These are phyloP conservation scores for Pungitius pungitius DNA, from an alignment of 2,113 vertebrate genomes.

Conservation along the genomic window DNA sequence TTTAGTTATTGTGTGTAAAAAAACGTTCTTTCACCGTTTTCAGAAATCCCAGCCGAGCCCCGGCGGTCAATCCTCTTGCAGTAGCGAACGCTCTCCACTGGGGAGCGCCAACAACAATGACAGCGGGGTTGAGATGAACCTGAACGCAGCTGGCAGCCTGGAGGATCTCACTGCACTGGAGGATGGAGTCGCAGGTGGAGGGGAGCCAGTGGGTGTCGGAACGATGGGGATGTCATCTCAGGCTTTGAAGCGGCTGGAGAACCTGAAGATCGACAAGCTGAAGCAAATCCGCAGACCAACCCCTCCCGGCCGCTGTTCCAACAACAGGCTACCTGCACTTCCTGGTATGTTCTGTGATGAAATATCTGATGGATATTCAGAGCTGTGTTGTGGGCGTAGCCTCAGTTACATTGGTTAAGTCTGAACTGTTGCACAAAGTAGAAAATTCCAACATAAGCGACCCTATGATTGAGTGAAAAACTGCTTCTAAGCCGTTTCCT, in stretches of 20 bases:
- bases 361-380: background rate
- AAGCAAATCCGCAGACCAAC: slow-evolving; percentile 88
- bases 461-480: background rate
- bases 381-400: background rate
- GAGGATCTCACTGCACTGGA: slow-evolving; percentile 94
- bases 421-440: background rate
- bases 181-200: slow-evolving; percentile 81
- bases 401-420: background rate
- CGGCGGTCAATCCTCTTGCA: slow-evolving; percentile 93
- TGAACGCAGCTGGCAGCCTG: slow-evolving; percentile 90
- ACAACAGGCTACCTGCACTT: slow-evolving; percentile 86
- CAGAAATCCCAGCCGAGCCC: slow-evolving; percentile 96
- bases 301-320: slow-evolving; percentile 78
- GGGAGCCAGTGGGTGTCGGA: slow-evolving; percentile 67
- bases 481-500: slow-evolving; percentile 8
- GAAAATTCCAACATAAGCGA: background rate
- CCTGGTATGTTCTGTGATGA: slow-evolving; percentile 75
- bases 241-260: slow-evolving; percentile 91
- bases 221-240: slow-evolving; percentile 86
- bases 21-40: background rate
- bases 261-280: slow-evolving; percentile 93
- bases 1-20: background rate
- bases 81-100: slow-evolving; percentile 94
- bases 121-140: slow-evolving; percentile 96
- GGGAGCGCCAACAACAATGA: slow-evolving; percentile 97